Evolutionary conservation across 2,113 vertebrate species (phyloP).

Genomic region (Phyllostomus hastatus): DNA sequence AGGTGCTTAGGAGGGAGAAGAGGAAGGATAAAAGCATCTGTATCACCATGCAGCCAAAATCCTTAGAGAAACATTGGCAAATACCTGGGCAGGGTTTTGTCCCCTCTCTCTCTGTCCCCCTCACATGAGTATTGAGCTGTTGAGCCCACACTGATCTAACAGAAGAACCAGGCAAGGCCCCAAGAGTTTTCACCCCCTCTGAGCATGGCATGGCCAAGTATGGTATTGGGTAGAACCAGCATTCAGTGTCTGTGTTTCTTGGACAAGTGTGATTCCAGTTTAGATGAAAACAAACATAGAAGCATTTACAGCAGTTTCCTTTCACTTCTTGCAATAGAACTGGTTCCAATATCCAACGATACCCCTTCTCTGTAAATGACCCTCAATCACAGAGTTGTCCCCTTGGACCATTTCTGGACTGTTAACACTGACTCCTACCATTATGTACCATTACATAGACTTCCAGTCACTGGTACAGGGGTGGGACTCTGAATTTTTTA

Average conservation of each 20-base stretch:
- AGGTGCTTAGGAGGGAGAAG: neutral
- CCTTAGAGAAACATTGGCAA: neutral
- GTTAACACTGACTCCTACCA: neutral
- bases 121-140: neutral
- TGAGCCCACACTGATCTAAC: neutral
- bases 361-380: neutral
- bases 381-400: neutral
- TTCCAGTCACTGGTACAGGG: neutral
- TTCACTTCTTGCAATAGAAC: neutral
- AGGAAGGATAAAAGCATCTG: neutral
- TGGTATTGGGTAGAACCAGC: neutral
- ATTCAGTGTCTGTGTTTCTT: neutral
- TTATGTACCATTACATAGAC: neutral
- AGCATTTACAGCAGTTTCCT: neutral
- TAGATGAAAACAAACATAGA: neutral
- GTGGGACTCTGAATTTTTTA: neutral
- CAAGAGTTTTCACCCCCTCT: neutral
- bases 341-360: neutral
- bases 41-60: neutral
- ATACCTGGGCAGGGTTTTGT: neutral
- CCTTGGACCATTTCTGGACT: neutral
- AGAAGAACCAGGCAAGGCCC: neutral
- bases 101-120: neutral
- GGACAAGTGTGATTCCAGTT: neutral
- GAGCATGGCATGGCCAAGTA: neutral